Base-by-base conservation (phyloP, 1,140 invertebrate genomes). In the Drosophila cardini region DNA sequence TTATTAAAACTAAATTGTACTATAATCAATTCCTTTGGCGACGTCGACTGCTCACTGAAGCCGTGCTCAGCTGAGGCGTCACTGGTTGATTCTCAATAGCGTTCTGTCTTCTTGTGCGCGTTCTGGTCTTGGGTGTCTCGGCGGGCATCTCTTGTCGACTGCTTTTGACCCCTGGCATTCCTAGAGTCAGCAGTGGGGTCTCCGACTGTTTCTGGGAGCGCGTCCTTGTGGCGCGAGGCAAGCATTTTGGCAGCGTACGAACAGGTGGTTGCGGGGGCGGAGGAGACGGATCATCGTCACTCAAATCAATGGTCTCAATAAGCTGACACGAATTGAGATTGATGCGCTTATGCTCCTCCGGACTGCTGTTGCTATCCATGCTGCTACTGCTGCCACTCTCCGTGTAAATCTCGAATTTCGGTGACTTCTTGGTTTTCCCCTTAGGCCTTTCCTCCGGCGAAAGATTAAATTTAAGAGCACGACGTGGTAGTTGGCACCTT, bases 311-410 rank as follows among this genome's bases (percentile, higher is more conserved):
- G 40, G 57, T 32, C 3, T 79, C 76, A n/a, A 87, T 80, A 0
- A 74, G 10, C 43, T 90, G 84, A 18, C 84, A 89, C 21, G 77
- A 16, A 43, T 89, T 83, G 2, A 89, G 21, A 46, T 84, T 75
- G 0, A 63, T 11, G 5, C 61, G 42, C 40, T 72, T 62, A 2
- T 21, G 11, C 1, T 58, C 30, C 30, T 64, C 60, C 1, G 52
- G 21, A 21, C 53, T 63, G 53, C 45, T 60, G 40, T 55, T 63
- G 9, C 62, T 65, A 1, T 18, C 45, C 45, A 46, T 26, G 53
- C 73, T 26, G 53, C 73, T 26, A 48, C 73, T 43, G 45, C 60
- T 70, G 26, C 1, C 11, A 38, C 57, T 68, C 11, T 87, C 84
- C 4, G 67, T 53, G 30, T 77, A 89, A 2, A 87, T 87, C 4